These are phyloP conservation scores for Xiphophorus couchianus DNA, from an alignment of 2,113 vertebrate species.

Conservation along the genomic window DNA sequence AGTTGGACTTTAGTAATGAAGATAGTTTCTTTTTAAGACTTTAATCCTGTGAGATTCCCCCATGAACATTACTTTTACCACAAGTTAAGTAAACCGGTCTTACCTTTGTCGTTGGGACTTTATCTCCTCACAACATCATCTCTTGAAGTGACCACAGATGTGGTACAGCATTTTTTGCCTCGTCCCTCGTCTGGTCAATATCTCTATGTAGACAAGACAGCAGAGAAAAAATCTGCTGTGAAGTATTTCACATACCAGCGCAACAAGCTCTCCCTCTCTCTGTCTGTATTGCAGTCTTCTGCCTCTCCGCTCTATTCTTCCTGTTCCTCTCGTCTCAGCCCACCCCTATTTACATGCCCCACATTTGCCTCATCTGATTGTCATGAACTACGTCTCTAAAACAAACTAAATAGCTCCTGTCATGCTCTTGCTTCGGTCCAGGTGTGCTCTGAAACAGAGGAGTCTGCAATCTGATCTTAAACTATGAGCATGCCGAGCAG, in stretches of 20 bases:
- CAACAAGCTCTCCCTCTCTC: conserved; percentile 52
- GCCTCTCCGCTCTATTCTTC: conserved; percentile 59
- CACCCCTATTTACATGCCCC: conserved; percentile 69
- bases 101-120: conserved; percentile 48
- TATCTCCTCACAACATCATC: conserved; percentile 59
- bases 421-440: background rate
- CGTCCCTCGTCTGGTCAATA: conserved; percentile 13
- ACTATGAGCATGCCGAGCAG: conserved; percentile 1
- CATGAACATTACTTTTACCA: background rate
- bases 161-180: conserved; percentile 54
- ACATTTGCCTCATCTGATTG: conserved; percentile 40
- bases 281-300: conserved; percentile 50
- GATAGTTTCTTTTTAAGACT: background rate
- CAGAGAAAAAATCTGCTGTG: conserved; percentile 9
- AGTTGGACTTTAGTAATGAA: background rate
- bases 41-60: background rate
- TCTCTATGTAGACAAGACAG: conserved; percentile 13
- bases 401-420: background rate
- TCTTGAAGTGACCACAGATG: conserved; percentile 31
- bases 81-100: conserved; percentile 11
- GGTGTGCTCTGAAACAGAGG: background rate
- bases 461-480: conserved; percentile 5
- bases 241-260: conserved; percentile 46
- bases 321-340: conserved; percentile 78
- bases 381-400: conserved; percentile 13